Percentiles rank a stretch among this genome's conserved stretches.
phyloP scores from a whole-genome alignment of 1,140 invertebrate genomes.

The Melitaea cinxia region DNA sequence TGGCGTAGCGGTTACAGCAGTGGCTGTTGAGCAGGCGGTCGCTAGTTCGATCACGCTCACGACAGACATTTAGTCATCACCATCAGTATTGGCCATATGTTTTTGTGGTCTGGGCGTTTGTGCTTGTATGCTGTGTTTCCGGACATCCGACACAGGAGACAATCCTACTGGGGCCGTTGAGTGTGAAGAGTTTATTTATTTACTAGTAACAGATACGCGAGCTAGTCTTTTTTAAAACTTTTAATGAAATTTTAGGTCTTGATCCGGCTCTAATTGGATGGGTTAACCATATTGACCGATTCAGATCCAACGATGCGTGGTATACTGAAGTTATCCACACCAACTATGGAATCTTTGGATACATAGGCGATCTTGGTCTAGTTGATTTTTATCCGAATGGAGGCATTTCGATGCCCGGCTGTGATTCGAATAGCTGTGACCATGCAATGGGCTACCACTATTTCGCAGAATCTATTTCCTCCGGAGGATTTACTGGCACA shows the following conservation, averaged over 20 bases:
- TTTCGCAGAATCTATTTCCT: constrained; percentile 56
- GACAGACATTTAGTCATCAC: no score
- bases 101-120: no score
- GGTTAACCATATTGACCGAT: constrained; percentile 59
- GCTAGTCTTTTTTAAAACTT: no score
- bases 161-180: no score
- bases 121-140: no score
- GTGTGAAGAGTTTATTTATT: no score
- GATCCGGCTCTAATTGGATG: constrained; percentile 81
- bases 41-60: no score
- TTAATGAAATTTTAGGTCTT: constrained; percentile 33
- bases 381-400: constrained; percentile 87
- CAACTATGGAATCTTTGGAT: constrained; percentile 79
- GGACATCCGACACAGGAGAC: no score
- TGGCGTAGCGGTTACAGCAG: no score
- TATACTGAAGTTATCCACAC: constrained; percentile 86
- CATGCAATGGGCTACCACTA: constrained; percentile 56
- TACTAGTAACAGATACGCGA: no score
- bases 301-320: constrained; percentile 81
- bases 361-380: constrained; percentile 79
- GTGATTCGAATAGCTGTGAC: constrained; percentile 68
- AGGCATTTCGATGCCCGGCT: constrained; percentile 85
- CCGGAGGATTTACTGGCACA: constrained; percentile 57
- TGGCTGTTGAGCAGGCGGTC: no score
- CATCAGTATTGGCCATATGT: no score